Conservation (phyloP, 2,888 invertebrate species). For the Spisula solida region DNA sequence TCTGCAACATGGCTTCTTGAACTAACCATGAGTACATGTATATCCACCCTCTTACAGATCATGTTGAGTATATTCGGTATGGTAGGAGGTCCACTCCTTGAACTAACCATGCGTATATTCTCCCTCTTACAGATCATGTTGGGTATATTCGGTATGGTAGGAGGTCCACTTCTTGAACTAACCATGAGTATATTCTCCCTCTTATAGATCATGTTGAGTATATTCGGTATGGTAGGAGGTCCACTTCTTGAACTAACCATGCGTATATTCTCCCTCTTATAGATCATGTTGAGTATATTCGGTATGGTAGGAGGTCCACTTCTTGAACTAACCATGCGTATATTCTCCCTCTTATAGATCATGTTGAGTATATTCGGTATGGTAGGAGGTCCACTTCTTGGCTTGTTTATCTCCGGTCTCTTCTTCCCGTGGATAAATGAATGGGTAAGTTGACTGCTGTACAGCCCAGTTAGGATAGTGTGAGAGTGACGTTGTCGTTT, state of each 20-base stretch:
- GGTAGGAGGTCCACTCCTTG: constrained; percentile 82
- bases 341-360: constrained; percentile 71
- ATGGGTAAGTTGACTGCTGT: constrained; percentile 59
- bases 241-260: no score
- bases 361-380: constrained; percentile 85
- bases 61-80: constrained; percentile 84
- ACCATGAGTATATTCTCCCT: no score
- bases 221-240: constrained; percentile 84
- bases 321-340: not conserved
- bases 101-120: no score
- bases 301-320: constrained; percentile 84
- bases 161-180: constrained; percentile 81
- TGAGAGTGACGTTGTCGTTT: no score
- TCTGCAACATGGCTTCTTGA: no score
- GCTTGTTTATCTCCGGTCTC: constrained; percentile 76
- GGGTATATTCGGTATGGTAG: constrained; percentile 84
- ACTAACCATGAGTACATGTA: no score
- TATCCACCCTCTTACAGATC: constrained; percentile 79
- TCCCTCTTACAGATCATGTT: constrained; percentile 81
- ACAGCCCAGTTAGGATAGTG: no score
- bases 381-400: constrained; percentile 82
- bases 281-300: constrained; percentile 84
- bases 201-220: constrained; percentile 82
- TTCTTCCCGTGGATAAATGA: constrained; percentile 76
- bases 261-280: no score